A percentile compares a stretch with the other conserved stretches of the same genome.
These are phyloP conservation scores for Allygus modestus DNA, from an alignment of 2,888 invertebrate genomes.

Conservation along the genomic window DNA sequence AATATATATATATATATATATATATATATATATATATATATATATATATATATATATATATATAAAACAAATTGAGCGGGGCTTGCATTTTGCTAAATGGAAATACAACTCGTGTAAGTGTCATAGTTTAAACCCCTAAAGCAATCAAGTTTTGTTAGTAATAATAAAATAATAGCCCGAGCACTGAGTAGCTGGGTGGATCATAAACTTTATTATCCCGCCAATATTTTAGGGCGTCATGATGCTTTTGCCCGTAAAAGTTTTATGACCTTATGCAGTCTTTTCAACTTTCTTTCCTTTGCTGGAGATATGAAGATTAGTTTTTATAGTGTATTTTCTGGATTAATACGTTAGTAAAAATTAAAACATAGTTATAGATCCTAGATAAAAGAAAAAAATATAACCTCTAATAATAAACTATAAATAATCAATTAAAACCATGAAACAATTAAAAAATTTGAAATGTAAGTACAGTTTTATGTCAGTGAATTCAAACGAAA, in stretches of 20 bases:
- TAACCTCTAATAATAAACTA: no score
- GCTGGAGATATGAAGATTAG: slow-evolving; percentile 26
- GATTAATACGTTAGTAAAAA: no score
- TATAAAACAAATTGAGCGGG: no score
- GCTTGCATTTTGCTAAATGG: not conserved
- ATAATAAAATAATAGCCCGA: slow-evolving; percentile 31
- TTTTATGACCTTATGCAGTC: slow-evolving; percentile 47
- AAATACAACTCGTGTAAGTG: not conserved
- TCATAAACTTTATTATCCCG: slow-evolving; percentile 31
- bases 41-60: no score
- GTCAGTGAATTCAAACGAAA: no score
- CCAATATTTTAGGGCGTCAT: slow-evolving; percentile 48
- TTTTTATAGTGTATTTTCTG: not conserved
- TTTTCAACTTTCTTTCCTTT: slow-evolving; percentile 38
- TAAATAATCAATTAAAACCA: no score
- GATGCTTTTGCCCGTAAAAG: slow-evolving; percentile 21
- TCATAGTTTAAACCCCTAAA: not conserved
- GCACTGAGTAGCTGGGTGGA: slow-evolving; percentile 20
- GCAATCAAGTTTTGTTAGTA: slow-evolving; percentile 29
- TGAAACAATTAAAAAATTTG: no score
- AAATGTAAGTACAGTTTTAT: no score
- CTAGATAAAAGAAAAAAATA: no score
- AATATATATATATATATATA: no score
- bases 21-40: no score
- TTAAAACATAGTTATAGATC: no score